phyloP scores from a whole-genome alignment of 2,113 vertebrate species.

The Sigmodon hispidus region DNA sequence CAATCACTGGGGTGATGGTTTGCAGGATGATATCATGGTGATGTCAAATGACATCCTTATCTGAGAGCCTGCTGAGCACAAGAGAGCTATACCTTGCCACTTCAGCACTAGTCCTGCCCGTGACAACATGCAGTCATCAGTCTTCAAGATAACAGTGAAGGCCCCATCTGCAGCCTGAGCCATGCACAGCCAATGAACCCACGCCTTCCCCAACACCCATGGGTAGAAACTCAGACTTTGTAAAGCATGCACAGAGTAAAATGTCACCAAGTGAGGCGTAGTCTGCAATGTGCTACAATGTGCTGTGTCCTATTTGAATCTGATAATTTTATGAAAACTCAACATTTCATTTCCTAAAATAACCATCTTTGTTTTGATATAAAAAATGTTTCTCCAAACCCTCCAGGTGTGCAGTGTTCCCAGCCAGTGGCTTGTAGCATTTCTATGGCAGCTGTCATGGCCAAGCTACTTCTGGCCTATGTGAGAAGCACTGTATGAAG shows the following conservation, averaged over 20 bases:
- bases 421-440: background rate
- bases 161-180: background rate
- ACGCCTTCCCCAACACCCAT: background rate
- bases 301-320: background rate
- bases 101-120: background rate
- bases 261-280: background rate
- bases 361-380: conserved; percentile 7
- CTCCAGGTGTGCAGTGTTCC: background rate
- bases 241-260: background rate
- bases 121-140: background rate
- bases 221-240: background rate
- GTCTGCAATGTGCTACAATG: background rate
- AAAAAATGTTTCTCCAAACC: background rate
- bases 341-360: background rate
- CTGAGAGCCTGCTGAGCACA: background rate
- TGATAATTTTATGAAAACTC: background rate
- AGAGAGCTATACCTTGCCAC: background rate
- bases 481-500: background rate
- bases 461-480: background rate
- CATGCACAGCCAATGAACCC: background rate
- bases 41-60: no score
- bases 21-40: no score
- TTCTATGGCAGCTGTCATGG: background rate
- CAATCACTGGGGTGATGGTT: background rate
- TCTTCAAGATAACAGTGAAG: background rate